Conservation (phyloP, 2,113 vertebrate species). For the Oncorhynchus gorbuscha region DNA sequence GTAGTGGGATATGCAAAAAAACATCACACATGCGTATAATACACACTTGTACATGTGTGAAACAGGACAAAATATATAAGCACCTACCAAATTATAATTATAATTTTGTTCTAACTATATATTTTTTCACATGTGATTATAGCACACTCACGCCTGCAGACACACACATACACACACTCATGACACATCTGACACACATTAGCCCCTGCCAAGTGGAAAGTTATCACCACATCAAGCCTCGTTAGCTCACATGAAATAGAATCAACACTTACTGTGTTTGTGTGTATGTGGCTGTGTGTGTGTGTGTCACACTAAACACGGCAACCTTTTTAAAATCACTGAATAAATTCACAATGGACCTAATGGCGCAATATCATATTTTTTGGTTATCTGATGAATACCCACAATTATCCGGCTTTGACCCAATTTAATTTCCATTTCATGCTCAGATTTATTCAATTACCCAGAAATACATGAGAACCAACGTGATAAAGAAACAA, state of each 20-base stretch:
- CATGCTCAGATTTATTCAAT: slow-evolving; percentile 53
- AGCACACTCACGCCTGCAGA: no score
- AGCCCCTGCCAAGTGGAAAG: neutral
- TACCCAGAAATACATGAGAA: slow-evolving; percentile 51
- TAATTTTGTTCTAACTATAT: no score
- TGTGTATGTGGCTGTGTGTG: neutral
- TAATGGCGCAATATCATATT: slow-evolving; percentile 15
- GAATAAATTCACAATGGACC: slow-evolving; percentile 11
- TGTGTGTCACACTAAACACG: neutral
- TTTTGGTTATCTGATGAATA: slow-evolving; percentile 44
- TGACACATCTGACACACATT: neutral
- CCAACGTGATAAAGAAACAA: slow-evolving; percentile 52
- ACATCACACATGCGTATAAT: no score
- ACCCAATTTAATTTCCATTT: slow-evolving; percentile 50
- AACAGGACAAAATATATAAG: no score
- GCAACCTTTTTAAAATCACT: neutral
- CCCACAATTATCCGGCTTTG: slow-evolving; percentile 40
- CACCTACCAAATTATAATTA: no score
- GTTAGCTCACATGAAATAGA: neutral
- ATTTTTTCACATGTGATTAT: no score
- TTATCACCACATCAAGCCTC: neutral
- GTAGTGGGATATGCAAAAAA: no score
- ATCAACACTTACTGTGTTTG: slow-evolving; percentile 1
- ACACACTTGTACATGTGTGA: no score
- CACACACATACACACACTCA: neutral